Percentiles rank a stretch among this genome's conserved stretches.
These are phyloP conservation scores for Serranus cabrilla DNA, from an alignment of 2,797 vertebrate species.

Conservation along the genomic window DNA sequence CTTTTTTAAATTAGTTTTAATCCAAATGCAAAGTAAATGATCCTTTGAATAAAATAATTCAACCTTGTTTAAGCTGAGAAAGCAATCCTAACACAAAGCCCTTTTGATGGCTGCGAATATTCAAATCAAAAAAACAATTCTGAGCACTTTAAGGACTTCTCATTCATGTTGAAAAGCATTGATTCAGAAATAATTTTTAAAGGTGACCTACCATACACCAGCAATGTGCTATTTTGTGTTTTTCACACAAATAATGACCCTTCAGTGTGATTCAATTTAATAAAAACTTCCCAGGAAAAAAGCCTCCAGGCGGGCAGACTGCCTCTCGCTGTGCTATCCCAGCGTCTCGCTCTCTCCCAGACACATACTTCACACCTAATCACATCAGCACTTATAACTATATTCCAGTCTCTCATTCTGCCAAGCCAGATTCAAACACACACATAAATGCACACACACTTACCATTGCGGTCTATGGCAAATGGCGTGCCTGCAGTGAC, in stretches of 20 bases:
- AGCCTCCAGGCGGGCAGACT: constrained; percentile 14
- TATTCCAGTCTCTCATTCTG: background rate
- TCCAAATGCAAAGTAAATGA: background rate
- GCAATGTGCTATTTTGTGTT: background rate
- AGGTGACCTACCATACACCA: background rate
- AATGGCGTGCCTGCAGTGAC: constrained; percentile 94
- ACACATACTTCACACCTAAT: constrained; percentile 28
- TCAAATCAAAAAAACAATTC: background rate
- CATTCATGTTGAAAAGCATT: background rate
- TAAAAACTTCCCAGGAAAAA: background rate
- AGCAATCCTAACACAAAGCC: background rate
- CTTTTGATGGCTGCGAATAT: background rate
- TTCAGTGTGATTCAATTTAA: constrained; percentile 12
- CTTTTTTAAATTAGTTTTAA: constrained; percentile 11
- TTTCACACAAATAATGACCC: background rate
- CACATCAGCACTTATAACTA: constrained; percentile 28
- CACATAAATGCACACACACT: constrained; percentile 65
- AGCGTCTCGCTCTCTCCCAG: constrained; percentile 1
- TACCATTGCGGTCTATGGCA: constrained; percentile 97
- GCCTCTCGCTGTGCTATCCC: background rate
- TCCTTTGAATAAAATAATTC: background rate
- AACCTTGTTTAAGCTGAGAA: background rate
- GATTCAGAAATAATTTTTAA: background rate
- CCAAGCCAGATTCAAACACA: constrained; percentile 9
- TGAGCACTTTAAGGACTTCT: background rate